Evolutionary conservation across 2,113 vertebrate genomes (phyloP).

Genomic region (Cygnus atratus): DNA sequence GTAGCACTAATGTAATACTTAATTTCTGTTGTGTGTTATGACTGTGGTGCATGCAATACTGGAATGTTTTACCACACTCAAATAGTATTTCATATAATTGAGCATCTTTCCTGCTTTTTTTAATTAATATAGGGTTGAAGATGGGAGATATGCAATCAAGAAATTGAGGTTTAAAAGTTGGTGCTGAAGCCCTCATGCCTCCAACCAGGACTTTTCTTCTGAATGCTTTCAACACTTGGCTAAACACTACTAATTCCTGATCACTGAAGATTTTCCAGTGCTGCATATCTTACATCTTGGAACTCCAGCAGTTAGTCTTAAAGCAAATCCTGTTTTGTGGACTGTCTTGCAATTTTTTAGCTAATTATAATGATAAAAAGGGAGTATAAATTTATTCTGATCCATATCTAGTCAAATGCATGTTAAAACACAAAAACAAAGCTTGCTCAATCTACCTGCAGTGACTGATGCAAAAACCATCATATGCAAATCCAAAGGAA

Average conservation of each 20-base stretch:
- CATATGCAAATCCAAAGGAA: constrained; percentile 94
- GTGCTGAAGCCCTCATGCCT: constrained; percentile 89
- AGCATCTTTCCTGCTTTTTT: background rate
- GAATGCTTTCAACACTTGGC: constrained; percentile 85
- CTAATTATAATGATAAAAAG: constrained; percentile 90
- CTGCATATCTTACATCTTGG: constrained; percentile 87
- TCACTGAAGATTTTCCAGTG: constrained; percentile 80
- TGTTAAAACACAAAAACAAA: constrained; percentile 86
- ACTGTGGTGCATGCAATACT: background rate
- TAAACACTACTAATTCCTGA: constrained; percentile 84
- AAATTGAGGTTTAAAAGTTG: constrained; percentile 90
- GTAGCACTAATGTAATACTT: background rate
- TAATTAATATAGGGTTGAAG: constrained; percentile 81
- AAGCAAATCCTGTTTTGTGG: constrained; percentile 89
- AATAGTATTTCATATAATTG: background rate
- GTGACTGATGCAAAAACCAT: constrained; percentile 92
- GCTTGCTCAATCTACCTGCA: constrained; percentile 94
- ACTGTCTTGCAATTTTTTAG: constrained; percentile 94
- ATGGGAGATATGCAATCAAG: constrained; percentile 93
- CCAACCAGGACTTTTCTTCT: constrained; percentile 87
- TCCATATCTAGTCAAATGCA: constrained; percentile 92
- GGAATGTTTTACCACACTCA: background rate
- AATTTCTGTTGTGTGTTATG: background rate
- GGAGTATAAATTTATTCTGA: constrained; percentile 88
- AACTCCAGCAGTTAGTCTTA: constrained; percentile 83